Evolutionary conservation across 2,888 invertebrate species (phyloP), one percentile per base, ranked within the genome.

Genomic region (Pterostichus madidus): DNA sequence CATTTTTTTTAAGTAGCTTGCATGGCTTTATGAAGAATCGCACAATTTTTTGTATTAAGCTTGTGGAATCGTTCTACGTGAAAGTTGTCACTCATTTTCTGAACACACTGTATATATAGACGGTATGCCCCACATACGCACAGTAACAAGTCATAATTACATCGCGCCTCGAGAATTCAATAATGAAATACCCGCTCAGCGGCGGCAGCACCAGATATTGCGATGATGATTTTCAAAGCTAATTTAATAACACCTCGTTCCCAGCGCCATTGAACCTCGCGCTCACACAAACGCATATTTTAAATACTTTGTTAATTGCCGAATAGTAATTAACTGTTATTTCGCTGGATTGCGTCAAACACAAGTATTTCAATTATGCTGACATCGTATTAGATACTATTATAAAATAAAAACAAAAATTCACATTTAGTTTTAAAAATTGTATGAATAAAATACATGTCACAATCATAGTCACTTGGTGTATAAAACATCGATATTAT

Each of bases 291-390:
- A 64, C 32, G 64, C 32, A 64, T 64, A 64, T 64, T 64, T 64
- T 64, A 64, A 64, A 64, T 64, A 64, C 64, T 64, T 64, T 11
- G 64, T 64, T 64, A 64, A 64, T 64, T 64, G 64, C 11, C 31
- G 35, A 64, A 64, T 64, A 64, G n/a, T 64, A 64, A 35, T 32
- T 64, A 10, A 64, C 13, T 3, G 39, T 39, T 39, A 39, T 64
- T 11, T 32, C n/a, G 32, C 13, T 11, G 31, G 35, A 64, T 64
- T 64, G 64, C 64, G 32, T 64, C 64, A 32, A 64, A 64, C 7
- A 31, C 8, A 10, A 64, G 35, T 32, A 64, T 64, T 32, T 35
- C n/a, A 64, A 35, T 35, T 61, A 61, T 11, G n/a, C 11, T 11
- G 35, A 35, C 3, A 5, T 3, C 6, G 6, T 5, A 5, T 35